Evolutionary conservation across 2,888 invertebrate genomes (phyloP), one percentile per base, ranked within the genome.

Genomic region (Callosobruchus maculatus): DNA sequence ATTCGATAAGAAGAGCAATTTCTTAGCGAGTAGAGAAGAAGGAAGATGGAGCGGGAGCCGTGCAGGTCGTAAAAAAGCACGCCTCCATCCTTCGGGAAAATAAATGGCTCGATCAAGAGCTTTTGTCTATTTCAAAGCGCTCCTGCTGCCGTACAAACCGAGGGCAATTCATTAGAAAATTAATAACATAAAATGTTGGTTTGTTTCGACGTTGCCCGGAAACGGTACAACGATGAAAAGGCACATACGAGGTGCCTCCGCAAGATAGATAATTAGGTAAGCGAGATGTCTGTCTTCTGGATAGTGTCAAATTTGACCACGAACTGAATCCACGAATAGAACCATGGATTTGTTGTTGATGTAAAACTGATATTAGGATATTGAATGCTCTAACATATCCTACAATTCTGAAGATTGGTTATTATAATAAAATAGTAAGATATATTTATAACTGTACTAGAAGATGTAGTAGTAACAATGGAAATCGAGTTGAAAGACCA

Each of bases 151-250:
- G 49, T 49, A 49, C 49, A 49, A 49, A 49, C 49, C 49, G 49
- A 49, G 49, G 13, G 49, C 70, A 71, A 31, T 73, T 75, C 71
- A 75, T 75, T 72, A 75, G 73, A 31, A 75, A 75, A 75, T 75
- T 75, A 75, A 75, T 74, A 75, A 75, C 73, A 72, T 73, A 72
- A 72, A 73, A 70, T 71, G 68, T 31, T 68, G 70, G 68, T 72
- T 72, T 71, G 75, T 71, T 72, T 74, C 74, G 49, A 49, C 49
- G 49, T 49, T 49, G 49, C 49, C 49, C 49, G 68, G 49, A 30
- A 20, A 13, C 22, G 26, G 49, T 7, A 7, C 1, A 13, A 18
- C 1, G 49, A 49, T 18, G 49, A 18, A 49, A 13, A 13, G 13
- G 49, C 1, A 13, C 7, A 13, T 49, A 49, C 49, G 49, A 49